A percentile compares a stretch with the other conserved stretches of the same genome.
These are phyloP conservation scores for Leptocoma aspasia DNA, from an alignment of 2,113 vertebrate species.

Conservation along the genomic window DNA sequence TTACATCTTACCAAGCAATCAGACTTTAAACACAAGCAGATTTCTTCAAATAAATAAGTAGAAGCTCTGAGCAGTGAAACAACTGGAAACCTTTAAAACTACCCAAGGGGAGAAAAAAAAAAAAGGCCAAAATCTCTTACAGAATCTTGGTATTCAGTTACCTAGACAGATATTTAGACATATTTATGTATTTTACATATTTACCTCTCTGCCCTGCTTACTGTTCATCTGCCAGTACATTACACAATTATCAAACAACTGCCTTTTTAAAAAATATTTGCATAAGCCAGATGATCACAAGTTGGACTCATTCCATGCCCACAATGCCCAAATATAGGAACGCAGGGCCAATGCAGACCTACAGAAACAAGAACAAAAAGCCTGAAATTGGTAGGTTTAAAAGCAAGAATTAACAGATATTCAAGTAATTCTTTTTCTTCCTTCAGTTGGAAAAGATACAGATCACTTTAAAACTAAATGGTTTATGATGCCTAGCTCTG, in stretches of 20 bases:
- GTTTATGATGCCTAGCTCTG: neutral
- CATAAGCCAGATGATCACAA: neutral
- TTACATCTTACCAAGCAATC: neutral
- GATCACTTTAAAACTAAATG: neutral
- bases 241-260: neutral
- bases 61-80: neutral
- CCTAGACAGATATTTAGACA: neutral
- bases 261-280: neutral
- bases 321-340: neutral
- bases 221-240: neutral
- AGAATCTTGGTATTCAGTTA: neutral
- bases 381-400: neutral
- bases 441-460: neutral
- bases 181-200: neutral
- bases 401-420: neutral
- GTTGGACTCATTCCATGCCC: neutral
- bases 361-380: neutral
- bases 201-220: neutral
- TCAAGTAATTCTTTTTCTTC: neutral
- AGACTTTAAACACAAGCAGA: neutral
- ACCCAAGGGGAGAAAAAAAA: neutral
- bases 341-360: neutral
- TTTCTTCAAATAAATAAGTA: neutral
- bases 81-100: neutral
- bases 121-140: neutral